These are phyloP conservation scores for Atrina japonica DNA, from an alignment of 2,888 invertebrate species.

Conservation along the genomic window DNA sequence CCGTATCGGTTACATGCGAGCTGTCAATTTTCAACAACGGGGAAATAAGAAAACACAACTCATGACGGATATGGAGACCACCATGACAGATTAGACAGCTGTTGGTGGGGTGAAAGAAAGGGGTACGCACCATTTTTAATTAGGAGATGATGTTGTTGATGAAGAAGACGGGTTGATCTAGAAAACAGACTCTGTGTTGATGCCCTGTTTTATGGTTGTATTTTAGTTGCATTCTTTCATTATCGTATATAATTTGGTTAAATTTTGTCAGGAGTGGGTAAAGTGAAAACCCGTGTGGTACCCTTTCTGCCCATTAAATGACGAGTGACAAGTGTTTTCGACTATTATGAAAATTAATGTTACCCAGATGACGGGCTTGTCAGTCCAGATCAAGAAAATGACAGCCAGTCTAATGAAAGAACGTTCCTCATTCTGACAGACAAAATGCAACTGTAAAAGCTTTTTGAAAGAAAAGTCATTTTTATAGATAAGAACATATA, in stretches of 20 bases:
- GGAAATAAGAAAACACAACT: conserved; percentile 33
- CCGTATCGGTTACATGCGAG: conserved; percentile 37
- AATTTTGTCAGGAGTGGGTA: too few species aligned
- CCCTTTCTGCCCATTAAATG: neutral
- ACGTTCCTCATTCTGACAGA: too few species aligned
- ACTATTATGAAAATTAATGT: conserved; percentile 30
- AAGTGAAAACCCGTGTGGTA: too few species aligned
- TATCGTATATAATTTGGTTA: too few species aligned
- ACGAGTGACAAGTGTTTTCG: conserved; percentile 21
- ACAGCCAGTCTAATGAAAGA: neutral
- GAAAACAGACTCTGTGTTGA: too few species aligned
- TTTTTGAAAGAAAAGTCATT: too few species aligned
- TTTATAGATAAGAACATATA: too few species aligned
- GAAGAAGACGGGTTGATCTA: neutral
- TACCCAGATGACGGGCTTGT: conserved; percentile 32
- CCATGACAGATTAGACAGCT: conserved; percentile 25
- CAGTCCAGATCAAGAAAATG: conserved; percentile 21
- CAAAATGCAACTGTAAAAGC: too few species aligned
- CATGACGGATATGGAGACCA: conserved; percentile 35
- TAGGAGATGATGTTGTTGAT: conserved; percentile 8
- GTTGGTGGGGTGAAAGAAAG: conserved; percentile 19
- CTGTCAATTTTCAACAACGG: conserved; percentile 36
- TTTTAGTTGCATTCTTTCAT: too few species aligned
- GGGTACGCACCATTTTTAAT: neutral
- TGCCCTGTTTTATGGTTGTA: too few species aligned